phyloP scores from a whole-genome alignment of 2,888 invertebrate genomes.

The Troglohyphantes excavatus region DNA sequence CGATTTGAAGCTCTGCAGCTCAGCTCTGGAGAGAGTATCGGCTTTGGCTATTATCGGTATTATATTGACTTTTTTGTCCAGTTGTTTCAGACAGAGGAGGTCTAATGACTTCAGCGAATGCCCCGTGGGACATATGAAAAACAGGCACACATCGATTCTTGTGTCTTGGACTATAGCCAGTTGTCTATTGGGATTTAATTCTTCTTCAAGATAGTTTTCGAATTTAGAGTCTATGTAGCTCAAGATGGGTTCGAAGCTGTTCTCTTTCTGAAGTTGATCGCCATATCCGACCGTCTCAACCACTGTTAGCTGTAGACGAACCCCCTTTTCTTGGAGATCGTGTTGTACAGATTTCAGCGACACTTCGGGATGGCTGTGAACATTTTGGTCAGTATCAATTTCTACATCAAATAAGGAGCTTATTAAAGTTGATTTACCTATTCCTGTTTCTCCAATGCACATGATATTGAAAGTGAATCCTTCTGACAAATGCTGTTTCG shows the following conservation, averaged over 20 bases:
- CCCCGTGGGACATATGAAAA: constrained; percentile 98
- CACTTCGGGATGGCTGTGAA: constrained; percentile 84
- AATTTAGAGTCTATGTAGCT: constrained; percentile 99
- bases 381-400: constrained; percentile 80
- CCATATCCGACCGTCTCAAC: constrained; percentile 99
- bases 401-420: constrained; percentile 85
- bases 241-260: constrained; percentile 97
- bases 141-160: constrained; percentile 97
- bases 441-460: constrained; percentile 90
- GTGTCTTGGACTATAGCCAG: constrained; percentile 96
- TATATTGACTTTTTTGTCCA: constrained; percentile 97
- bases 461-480: constrained; percentile 99
- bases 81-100: constrained; percentile 98
- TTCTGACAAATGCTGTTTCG: constrained; percentile 97
- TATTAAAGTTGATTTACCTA: constrained; percentile 85
- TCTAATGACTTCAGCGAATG: constrained; percentile 98
- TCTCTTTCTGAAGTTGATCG: constrained; percentile 99
- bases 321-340: constrained; percentile 94
- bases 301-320: constrained; percentile 94
- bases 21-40: constrained; percentile 98
- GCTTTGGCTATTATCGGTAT: constrained; percentile 99
- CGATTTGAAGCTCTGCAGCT: constrained; percentile 97
- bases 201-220: constrained; percentile 97
- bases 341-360: constrained; percentile 84
- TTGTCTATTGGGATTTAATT: constrained; percentile 97